phyloP scores from a whole-genome alignment of 2,797 vertebrate species.

The Fundulus diaphanus region DNA sequence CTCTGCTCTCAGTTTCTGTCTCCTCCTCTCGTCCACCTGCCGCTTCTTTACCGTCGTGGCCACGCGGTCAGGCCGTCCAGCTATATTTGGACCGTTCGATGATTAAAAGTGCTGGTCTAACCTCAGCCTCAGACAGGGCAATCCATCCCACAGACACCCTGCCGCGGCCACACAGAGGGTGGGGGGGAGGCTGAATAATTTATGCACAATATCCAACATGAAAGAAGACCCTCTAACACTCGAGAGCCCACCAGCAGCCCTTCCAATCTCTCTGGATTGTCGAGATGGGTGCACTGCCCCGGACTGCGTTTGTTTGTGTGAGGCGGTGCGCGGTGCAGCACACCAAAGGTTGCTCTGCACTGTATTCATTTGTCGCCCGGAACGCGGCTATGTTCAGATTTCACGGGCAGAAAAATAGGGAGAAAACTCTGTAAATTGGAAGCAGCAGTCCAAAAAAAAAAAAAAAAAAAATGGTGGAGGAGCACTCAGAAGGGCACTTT shows the following conservation, averaged over 20 bases:
- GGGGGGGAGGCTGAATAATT: slow-evolving; percentile 84
- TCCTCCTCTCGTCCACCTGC: slow-evolving; percentile 54
- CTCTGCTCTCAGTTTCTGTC: slow-evolving; percentile 7
- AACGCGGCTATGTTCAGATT: slow-evolving; percentile 61
- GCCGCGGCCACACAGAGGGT: slow-evolving; percentile 69
- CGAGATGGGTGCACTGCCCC: slow-evolving; percentile 52
- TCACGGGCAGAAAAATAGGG: slow-evolving; percentile 56
- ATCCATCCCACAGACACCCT: slow-evolving; percentile 85
- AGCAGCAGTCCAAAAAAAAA: slow-evolving; percentile 66
- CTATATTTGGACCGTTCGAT: slow-evolving; percentile 84
- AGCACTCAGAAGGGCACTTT: slow-evolving; percentile 70
- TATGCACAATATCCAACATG: slow-evolving; percentile 87
- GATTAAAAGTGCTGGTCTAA: slow-evolving; percentile 86
- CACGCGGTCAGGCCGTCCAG: slow-evolving; percentile 62
- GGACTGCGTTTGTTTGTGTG: slow-evolving; percentile 52
- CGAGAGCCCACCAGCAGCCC: slow-evolving; percentile 64
- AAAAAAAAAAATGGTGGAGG: slow-evolving; percentile 73
- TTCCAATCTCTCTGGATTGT: slow-evolving; percentile 61
- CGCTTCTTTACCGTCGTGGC: slow-evolving; percentile 40
- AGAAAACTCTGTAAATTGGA: slow-evolving; percentile 71
- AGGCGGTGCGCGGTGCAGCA: slow-evolving; percentile 7
- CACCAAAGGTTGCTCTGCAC: slow-evolving; percentile 31
- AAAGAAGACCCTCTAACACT: slow-evolving; percentile 83
- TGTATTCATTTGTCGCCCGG: slow-evolving; percentile 42
- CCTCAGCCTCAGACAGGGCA: slow-evolving; percentile 83